phyloP scores from a whole-genome alignment of 2,113 vertebrate genomes.

The Cochlearius cochlearius region DNA sequence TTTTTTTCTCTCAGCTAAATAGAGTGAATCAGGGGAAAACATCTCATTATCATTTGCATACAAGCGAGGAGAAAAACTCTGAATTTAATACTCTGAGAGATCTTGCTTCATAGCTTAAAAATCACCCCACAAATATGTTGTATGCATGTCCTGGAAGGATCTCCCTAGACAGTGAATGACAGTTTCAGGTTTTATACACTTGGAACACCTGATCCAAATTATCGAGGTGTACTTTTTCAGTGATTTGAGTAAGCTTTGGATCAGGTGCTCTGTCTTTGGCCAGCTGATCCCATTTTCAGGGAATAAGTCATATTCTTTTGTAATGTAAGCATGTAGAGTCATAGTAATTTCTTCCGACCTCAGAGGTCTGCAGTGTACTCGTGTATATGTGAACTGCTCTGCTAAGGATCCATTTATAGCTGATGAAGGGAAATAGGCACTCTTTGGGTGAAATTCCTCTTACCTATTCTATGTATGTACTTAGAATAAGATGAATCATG shows the following conservation, averaged over 20 bases:
- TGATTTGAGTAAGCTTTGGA: neutral
- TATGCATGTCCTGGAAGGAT: neutral
- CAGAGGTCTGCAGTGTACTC: neutral
- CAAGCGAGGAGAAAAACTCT: neutral
- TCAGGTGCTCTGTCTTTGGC: neutral
- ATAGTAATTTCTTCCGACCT: neutral
- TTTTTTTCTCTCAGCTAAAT: neutral
- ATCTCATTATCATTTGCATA: neutral
- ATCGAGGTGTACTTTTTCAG: neutral
- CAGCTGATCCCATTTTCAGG: neutral
- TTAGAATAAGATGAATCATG: neutral
- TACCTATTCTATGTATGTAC: neutral
- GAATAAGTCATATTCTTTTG: neutral
- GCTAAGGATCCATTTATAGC: neutral
- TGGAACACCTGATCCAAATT: neutral
- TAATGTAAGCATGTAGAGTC: neutral
- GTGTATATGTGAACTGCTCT: neutral
- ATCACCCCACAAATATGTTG: neutral
- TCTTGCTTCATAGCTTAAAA: neutral
- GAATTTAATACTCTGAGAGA: neutral
- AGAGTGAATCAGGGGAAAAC: neutral
- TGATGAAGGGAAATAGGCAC: neutral
- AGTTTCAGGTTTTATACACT: neutral
- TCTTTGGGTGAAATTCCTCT: neutral
- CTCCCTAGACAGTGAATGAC: neutral